phyloP scores from a whole-genome alignment of 2,797 vertebrate genomes.

The Neoniphon sammara region DNA sequence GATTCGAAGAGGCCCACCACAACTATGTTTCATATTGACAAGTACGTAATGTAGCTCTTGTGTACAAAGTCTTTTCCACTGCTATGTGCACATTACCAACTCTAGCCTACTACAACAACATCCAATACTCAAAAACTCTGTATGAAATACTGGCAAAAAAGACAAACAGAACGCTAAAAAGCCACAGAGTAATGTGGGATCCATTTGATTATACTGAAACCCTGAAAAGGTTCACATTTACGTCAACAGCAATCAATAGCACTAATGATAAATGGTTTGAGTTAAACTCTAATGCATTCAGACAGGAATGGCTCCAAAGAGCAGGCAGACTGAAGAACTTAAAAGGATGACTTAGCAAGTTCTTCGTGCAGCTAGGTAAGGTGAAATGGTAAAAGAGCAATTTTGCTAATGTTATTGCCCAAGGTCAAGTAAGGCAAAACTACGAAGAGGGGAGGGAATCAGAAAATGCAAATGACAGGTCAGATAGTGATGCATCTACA shows the following conservation, averaged over 20 bases:
- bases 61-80: neutral
- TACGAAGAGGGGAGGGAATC: slow-evolving; percentile 53
- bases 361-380: slow-evolving; percentile 25
- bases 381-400: slow-evolving; percentile 38
- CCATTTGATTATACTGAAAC: neutral
- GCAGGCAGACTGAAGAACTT: slow-evolving; percentile 22
- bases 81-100: neutral
- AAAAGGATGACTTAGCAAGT: slow-evolving; percentile 18
- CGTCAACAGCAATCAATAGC: neutral
- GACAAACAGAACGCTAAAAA: neutral
- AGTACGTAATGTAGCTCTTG: neutral
- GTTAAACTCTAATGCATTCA: neutral
- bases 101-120: slow-evolving; percentile 6
- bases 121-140: neutral
- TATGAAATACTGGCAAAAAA: slow-evolving; percentile 9
- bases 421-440: slow-evolving; percentile 26
- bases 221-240: neutral
- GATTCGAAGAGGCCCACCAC: neutral
- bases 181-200: neutral
- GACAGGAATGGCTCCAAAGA: slow-evolving; percentile 14
- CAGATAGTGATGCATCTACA: slow-evolving; percentile 63
- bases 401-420: slow-evolving; percentile 5
- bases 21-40: neutral
- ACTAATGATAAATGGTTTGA: neutral
- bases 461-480: slow-evolving; percentile 63